Conservation (phyloP, 1,140 invertebrate species). For the Panulirus ornatus region DNA sequence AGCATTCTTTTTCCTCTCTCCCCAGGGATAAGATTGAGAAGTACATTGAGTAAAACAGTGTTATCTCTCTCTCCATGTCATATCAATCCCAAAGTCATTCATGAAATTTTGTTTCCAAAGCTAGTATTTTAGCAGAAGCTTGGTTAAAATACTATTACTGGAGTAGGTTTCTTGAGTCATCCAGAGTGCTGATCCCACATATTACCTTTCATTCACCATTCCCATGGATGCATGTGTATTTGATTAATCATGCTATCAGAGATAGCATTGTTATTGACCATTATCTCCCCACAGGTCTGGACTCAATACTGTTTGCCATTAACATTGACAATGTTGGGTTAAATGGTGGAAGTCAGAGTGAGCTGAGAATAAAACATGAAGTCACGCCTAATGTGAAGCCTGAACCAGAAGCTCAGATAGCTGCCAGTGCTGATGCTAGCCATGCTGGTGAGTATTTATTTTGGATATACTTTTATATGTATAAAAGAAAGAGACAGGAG, state of each 20-base stretch:
- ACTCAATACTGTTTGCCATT: constrained; percentile 92
- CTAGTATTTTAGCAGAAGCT: too few species aligned
- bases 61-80: too few species aligned
- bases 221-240: neutral
- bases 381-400: constrained; percentile 60
- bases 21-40: too few species aligned
- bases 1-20: too few species aligned
- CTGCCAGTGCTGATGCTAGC: constrained; percentile 32
- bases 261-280: constrained; percentile 63
- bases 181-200: too few species aligned
- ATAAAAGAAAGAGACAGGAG: too few species aligned
- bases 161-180: too few species aligned
- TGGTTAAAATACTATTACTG: too few species aligned
- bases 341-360: constrained; percentile 80
- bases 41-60: too few species aligned
- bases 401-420: constrained; percentile 78
- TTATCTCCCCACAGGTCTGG: constrained; percentile 83
- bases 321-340: constrained; percentile 91
- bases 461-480: too few species aligned
- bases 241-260: neutral
- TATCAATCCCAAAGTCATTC: neutral
- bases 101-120: neutral
- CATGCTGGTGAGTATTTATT: neutral
- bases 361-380: constrained; percentile 37
- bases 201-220: neutral